phyloP scores from a whole-genome alignment of 2,888 invertebrate genomes.

The Xestoiulus laeticollis region DNA sequence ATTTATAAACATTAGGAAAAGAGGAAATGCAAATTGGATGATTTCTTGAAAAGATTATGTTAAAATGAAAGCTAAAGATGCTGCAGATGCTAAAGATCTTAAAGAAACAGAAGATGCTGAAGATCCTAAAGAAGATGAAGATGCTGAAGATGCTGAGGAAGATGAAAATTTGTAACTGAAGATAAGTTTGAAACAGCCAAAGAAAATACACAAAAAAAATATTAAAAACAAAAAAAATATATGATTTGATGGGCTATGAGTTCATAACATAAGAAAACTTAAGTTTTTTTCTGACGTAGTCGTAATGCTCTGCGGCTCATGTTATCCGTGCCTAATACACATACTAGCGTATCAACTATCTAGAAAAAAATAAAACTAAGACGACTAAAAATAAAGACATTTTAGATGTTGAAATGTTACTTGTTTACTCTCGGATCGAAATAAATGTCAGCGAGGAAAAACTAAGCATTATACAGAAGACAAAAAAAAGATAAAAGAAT shows the following conservation, averaged over 20 bases:
- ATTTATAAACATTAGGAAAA: not conserved
- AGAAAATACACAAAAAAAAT: not conserved
- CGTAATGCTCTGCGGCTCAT: slow-evolving; percentile 5
- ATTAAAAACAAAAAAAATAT: not conserved
- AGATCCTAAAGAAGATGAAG: too few species aligned
- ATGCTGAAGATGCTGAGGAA: not conserved
- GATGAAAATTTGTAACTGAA: slow-evolving; percentile 8
- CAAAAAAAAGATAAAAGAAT: not conserved
- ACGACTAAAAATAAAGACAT: slow-evolving; percentile 16
- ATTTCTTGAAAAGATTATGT: not conserved
- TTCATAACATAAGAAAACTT: not conserved
- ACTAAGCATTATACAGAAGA: not conserved
- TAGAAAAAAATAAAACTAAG: not conserved
- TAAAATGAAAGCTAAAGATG: not conserved
- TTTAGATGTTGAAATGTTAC: not conserved
- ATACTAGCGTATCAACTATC: not conserved
- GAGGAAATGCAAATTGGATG: not conserved
- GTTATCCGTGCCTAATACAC: slow-evolving; percentile 7
- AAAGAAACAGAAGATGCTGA: too few species aligned
- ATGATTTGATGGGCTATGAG: not conserved
- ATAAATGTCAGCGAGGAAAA: not conserved
- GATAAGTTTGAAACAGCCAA: not conserved
- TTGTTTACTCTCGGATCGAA: not conserved
- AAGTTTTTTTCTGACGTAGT: not conserved
- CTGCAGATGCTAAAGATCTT: not conserved